phyloP scores from a whole-genome alignment of 2,888 invertebrate species.

The Ferdinandea cuprea region DNA sequence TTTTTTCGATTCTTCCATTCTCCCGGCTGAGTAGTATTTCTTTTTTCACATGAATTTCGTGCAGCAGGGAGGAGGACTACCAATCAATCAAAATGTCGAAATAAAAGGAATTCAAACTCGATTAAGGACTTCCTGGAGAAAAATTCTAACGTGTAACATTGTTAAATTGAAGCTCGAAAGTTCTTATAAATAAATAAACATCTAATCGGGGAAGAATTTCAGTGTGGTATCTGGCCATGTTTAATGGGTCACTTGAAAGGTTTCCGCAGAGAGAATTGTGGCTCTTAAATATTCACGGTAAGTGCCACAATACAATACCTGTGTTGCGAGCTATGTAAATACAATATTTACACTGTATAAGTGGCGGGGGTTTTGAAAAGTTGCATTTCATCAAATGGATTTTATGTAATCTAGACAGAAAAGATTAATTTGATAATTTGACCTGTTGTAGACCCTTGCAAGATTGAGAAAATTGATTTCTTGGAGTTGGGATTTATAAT shows the following conservation, averaged over 20 bases:
- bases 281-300: conserved; percentile 56
- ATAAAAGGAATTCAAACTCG: conserved; percentile 62
- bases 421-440: conserved; percentile 37
- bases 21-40: not conserved
- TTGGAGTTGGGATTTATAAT: conserved; percentile 23
- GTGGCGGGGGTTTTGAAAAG: conserved; percentile 17
- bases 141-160: not conserved
- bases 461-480: too few species aligned
- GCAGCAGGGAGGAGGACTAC: not conserved
- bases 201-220: conserved; percentile 25
- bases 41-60: conserved; percentile 12
- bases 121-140: conserved; percentile 36
- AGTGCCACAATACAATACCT: conserved; percentile 12
- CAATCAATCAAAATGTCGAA: conserved; percentile 68
- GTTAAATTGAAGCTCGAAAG: conserved; percentile 12
- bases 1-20: conserved; percentile 26
- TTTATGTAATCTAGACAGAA: conserved; percentile 29
- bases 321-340: conserved; percentile 2
- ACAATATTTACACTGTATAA: not conserved
- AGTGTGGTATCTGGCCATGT: not conserved
- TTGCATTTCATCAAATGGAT: conserved; percentile 47
- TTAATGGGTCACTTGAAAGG: conserved; percentile 52
- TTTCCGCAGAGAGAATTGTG: conserved; percentile 28
- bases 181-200: conserved; percentile 50
- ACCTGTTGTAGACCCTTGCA: conserved; percentile 36